Evolutionary conservation across 2,797 vertebrate species (phyloP).

Genomic region (Eremophila alpestris): DNA sequence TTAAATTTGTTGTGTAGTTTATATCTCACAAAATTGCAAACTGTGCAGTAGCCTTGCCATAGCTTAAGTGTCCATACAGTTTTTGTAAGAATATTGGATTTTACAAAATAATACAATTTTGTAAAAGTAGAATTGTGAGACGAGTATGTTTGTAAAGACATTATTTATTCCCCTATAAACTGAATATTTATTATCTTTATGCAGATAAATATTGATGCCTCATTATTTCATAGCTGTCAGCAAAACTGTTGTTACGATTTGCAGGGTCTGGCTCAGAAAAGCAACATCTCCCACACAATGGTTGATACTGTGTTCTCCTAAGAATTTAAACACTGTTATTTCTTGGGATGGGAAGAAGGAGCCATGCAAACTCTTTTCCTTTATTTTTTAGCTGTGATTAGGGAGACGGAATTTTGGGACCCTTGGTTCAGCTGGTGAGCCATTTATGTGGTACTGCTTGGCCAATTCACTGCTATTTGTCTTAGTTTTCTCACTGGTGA

Average conservation of each 20-base stretch:
- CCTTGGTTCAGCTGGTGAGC: neutral
- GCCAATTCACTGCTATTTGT: neutral
- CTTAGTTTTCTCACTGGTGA: neutral
- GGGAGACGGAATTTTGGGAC: neutral
- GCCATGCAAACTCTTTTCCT: neutral
- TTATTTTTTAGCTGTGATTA: neutral
- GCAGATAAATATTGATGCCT: neutral
- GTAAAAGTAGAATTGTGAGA: neutral
- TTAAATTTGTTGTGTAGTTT: neutral
- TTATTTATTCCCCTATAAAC: slow-evolving; percentile 23
- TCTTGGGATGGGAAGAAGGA: neutral
- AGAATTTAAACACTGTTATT: neutral
- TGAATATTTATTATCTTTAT: slow-evolving; percentile 9
- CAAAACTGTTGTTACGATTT: neutral
- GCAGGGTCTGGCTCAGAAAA: neutral
- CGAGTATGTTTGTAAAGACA: neutral
- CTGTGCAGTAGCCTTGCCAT: neutral
- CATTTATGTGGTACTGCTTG: neutral
- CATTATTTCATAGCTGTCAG: neutral
- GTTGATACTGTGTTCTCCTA: neutral
- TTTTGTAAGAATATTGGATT: neutral
- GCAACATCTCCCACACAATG: neutral
- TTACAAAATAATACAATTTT: slow-evolving; percentile 7
- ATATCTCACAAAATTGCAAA: neutral
- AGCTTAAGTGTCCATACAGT: neutral